These are phyloP conservation scores for Lutjanus erythropterus DNA, from an alignment of 2,113 vertebrate genomes.

Conservation along the genomic window DNA sequence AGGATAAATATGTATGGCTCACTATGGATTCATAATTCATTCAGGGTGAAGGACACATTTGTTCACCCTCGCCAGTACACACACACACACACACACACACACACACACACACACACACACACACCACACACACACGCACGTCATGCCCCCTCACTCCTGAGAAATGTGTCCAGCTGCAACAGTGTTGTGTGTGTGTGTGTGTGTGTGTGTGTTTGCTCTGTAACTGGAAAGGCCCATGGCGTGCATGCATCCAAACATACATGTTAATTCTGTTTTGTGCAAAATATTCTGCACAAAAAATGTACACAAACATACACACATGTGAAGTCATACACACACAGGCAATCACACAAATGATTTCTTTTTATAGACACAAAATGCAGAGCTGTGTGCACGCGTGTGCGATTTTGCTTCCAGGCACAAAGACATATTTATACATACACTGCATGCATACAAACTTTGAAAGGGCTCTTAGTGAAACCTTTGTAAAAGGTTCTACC, in stretches of 20 bases:
- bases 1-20: slow-evolving; percentile 72
- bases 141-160: slow-evolving; percentile 26
- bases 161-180: slow-evolving; percentile 6
- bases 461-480: no score
- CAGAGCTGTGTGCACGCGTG: no score
- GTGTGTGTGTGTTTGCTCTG: slow-evolving; percentile 22
- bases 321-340: no score
- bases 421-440: not conserved
- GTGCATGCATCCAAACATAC: not conserved
- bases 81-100: slow-evolving; percentile 8
- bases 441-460: no score
- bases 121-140: not conserved
- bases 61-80: slow-evolving; percentile 35
- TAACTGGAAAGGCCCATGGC: not conserved
- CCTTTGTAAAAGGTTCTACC: no score
- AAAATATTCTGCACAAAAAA: not conserved
- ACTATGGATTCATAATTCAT: slow-evolving; percentile 75
- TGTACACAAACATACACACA: not conserved
- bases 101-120: slow-evolving; percentile 26
- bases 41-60: slow-evolving; percentile 70
- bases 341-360: not conserved
- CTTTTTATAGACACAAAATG: not conserved
- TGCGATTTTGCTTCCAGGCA: not conserved
- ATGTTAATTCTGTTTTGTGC: not conserved
- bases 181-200: slow-evolving; percentile 17